phyloP scores from a whole-genome alignment of 2,797 vertebrate species.

The Galago senegalensis region DNA sequence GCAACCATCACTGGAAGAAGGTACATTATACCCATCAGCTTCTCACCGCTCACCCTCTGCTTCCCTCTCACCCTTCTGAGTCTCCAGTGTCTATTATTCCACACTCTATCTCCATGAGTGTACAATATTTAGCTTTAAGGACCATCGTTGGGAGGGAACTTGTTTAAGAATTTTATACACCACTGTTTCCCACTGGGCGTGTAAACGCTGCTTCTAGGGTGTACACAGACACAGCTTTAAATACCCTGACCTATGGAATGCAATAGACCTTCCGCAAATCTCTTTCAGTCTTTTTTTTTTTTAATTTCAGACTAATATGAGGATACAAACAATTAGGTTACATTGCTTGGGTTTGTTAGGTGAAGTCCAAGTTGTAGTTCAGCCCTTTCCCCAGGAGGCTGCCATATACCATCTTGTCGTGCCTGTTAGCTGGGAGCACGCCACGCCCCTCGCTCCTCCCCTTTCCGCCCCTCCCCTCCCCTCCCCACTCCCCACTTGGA shows the following conservation, averaged over 20 bases:
- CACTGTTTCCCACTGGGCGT: not conserved
- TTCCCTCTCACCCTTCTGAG: not conserved
- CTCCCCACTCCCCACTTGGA: no score
- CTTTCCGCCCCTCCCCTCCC: no score
- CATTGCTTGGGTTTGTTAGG: no score
- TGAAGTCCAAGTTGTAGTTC: no score
- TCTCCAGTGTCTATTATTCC: not conserved
- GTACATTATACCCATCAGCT: not conserved
- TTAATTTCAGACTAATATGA: no score
- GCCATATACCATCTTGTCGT: no score
- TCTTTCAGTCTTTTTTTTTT: not conserved
- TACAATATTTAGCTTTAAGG: not conserved
- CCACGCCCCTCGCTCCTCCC: no score
- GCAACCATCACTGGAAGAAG: not conserved
- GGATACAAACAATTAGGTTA: no score
- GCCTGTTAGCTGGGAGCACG: no score
- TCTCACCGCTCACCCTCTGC: not conserved
- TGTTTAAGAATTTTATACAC: not conserved
- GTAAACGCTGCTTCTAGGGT: not conserved
- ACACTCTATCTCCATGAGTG: not conserved
- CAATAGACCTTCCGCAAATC: not conserved
- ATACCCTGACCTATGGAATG: not conserved
- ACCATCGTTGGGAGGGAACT: not conserved
- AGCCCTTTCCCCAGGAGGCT: no score
- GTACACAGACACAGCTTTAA: accelerated